Conservation (phyloP, 2,888 invertebrate species). For the Thereva nobilitata region DNA sequence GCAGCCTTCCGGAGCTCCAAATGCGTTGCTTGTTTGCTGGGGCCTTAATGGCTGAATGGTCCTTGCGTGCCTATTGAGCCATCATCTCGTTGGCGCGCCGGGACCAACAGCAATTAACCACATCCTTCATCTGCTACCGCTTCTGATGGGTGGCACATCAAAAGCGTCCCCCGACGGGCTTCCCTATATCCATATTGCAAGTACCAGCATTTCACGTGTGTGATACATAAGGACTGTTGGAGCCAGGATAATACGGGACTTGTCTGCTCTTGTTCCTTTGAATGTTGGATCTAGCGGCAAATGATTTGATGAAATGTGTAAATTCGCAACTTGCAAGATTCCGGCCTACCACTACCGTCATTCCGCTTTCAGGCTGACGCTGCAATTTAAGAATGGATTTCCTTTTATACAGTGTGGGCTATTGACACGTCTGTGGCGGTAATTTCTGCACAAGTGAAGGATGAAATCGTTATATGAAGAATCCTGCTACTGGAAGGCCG, state of each 20-base stretch:
- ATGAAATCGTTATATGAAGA: no score
- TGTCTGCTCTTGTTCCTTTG: slow-evolving; percentile 12
- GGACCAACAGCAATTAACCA: slow-evolving; percentile 11
- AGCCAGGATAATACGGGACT: slow-evolving; percentile 3
- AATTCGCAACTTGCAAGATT: slow-evolving; percentile 27
- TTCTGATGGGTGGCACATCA: slow-evolving; percentile 22
- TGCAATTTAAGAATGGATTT: slow-evolving; percentile 12
- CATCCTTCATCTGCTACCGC: neutral
- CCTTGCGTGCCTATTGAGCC: slow-evolving; percentile 30
- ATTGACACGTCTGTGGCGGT: no score
- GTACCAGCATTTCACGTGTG: slow-evolving; percentile 24
- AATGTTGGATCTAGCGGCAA: slow-evolving; percentile 14
- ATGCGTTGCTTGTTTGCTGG: slow-evolving; percentile 11
- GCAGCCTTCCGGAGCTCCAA: slow-evolving; percentile 14
- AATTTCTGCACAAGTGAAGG: no score
- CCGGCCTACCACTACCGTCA: slow-evolving; percentile 16
- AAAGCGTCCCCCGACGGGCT: slow-evolving; percentile 6
- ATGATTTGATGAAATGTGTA: slow-evolving; percentile 33
- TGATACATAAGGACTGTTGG: slow-evolving; percentile 17
- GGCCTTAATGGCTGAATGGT: slow-evolving; percentile 28
- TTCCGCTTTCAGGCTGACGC: slow-evolving; percentile 24
- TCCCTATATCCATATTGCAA: neutral
- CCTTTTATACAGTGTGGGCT: no score
- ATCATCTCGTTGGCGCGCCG: slow-evolving; percentile 26
- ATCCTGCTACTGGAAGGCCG: no score